These are phyloP conservation scores for Drosophila fuyamai DNA, from an alignment of 1,140 invertebrate species.

Conservation along the genomic window DNA sequence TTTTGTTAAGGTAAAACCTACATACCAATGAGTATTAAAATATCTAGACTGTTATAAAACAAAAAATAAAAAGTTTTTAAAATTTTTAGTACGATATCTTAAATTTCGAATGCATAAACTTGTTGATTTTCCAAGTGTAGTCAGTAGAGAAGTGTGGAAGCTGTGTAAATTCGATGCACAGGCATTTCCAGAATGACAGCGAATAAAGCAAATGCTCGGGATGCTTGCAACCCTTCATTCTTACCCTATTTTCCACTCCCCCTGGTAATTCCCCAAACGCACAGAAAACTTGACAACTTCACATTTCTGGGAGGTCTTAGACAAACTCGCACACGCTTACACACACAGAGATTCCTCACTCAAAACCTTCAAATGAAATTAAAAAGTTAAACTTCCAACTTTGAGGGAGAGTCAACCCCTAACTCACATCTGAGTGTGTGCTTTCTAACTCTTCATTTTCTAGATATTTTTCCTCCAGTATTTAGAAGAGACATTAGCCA, in stretches of 20 bases:
- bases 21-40: too few species aligned
- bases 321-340: conserved; percentile 23
- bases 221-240: conserved; percentile 24
- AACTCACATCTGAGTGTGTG: conserved; percentile 18
- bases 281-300: conserved; percentile 44
- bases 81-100: neutral
- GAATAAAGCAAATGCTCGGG: conserved; percentile 36
- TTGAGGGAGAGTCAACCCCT: conserved; percentile 21
- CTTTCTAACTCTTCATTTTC: conserved; percentile 32
- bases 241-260: too few species aligned
- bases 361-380: conserved; percentile 63
- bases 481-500: conserved; percentile 30
- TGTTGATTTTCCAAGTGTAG: neutral
- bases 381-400: conserved; percentile 67
- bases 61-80: too few species aligned
- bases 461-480: conserved; percentile 15
- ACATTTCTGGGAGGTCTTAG: conserved; percentile 46
- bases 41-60: too few species aligned
- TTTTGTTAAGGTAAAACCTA: too few species aligned
- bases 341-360: conserved; percentile 29
- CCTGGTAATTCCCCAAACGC: conserved; percentile 34
- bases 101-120: neutral
- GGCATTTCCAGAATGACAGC: conserved; percentile 37
- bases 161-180: conserved; percentile 25
- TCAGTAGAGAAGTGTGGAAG: conserved; percentile 7